phyloP scores from a whole-genome alignment of 2,888 invertebrate genomes.

The Pterobdella sp. region DNA sequence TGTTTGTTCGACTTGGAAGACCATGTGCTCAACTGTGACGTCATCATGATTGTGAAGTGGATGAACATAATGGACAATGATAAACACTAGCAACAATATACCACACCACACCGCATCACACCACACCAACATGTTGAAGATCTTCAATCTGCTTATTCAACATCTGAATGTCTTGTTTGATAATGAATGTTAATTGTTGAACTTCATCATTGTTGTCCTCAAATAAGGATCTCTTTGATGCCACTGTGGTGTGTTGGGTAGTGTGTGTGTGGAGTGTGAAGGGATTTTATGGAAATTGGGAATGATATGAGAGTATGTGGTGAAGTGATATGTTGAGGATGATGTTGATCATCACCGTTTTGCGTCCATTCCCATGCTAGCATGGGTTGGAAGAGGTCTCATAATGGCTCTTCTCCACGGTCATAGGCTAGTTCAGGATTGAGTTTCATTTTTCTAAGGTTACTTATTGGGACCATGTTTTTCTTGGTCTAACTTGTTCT shows the following conservation, averaged over 20 bases:
- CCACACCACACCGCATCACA: background rate
- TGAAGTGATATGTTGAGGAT: background rate
- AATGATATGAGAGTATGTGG: background rate
- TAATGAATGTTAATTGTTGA: slow-evolving; percentile 90
- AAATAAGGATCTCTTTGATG: slow-evolving; percentile 92
- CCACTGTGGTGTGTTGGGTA: no score
- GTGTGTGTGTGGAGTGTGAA: no score
- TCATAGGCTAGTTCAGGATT: no score
- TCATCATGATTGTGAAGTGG: background rate
- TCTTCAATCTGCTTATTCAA: slow-evolving; percentile 94
- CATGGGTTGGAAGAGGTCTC: background rate
- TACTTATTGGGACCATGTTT: no score
- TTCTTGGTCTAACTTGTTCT: no score
- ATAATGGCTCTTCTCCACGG: no score
- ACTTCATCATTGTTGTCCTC: slow-evolving; percentile 92
- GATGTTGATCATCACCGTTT: no score
- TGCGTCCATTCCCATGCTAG: no score
- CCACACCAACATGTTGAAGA: slow-evolving; percentile 51
- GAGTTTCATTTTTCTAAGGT: no score
- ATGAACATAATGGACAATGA: background rate
- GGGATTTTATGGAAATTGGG: background rate
- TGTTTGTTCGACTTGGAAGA: slow-evolving; percentile 61
- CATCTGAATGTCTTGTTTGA: slow-evolving; percentile 87
- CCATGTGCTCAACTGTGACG: slow-evolving; percentile 42
- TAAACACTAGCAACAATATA: background rate